Conservation (phyloP, 1,140 invertebrate species). For the Cydia amplana region DNA sequence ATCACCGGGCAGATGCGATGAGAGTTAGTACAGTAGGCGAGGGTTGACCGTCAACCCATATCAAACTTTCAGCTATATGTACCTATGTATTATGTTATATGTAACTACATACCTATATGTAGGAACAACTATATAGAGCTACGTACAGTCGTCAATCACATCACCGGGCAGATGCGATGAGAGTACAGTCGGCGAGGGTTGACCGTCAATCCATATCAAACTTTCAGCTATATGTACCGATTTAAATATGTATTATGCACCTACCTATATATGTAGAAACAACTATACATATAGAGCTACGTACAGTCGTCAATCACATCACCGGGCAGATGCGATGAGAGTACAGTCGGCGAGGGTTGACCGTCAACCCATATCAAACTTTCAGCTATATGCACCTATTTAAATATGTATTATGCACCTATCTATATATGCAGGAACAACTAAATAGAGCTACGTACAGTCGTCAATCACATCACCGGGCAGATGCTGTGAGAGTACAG, state of each 20-base stretch:
- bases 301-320: slow-evolving; percentile 1
- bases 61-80: too few species aligned
- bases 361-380: slow-evolving; percentile 61
- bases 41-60: too few species aligned
- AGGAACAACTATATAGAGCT: too few species aligned
- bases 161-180: slow-evolving; percentile 22
- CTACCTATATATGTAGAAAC: background rate
- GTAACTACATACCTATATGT: too few species aligned
- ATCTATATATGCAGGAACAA: background rate
- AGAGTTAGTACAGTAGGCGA: too few species aligned
- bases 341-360: slow-evolving; percentile 39
- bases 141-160: slow-evolving; percentile 3
- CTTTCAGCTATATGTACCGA: slow-evolving; percentile 60
- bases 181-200: slow-evolving; percentile 37
- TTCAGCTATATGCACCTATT: slow-evolving; percentile 61
- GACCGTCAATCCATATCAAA: slow-evolving; percentile 60
- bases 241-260: background rate
- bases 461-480: slow-evolving; percentile 5
- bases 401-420: background rate
- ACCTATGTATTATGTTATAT: too few species aligned
- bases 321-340: slow-evolving; percentile 20
- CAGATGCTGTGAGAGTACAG: slow-evolving; percentile 20
- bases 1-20: too few species aligned
- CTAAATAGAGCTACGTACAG: slow-evolving; percentile 3
- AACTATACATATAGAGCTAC: slow-evolving; percentile 4